Evolutionary conservation across 2,797 vertebrate species (phyloP).

Genomic region (Distichodus sexfasciatus): DNA sequence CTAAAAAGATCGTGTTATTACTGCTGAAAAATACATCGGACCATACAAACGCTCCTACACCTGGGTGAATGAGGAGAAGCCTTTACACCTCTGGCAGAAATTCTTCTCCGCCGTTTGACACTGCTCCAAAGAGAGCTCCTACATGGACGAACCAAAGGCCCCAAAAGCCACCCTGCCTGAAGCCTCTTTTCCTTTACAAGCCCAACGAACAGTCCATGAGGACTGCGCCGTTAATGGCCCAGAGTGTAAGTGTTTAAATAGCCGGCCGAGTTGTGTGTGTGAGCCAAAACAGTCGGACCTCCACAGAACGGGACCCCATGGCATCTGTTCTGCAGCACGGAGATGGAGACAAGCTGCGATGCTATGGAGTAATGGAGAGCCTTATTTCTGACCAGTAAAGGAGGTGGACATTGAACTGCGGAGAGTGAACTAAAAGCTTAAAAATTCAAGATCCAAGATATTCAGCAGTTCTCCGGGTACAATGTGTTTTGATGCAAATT

Average conservation of each 20-base stretch:
- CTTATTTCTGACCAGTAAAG: background rate
- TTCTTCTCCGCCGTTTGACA: background rate
- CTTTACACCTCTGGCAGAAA: background rate
- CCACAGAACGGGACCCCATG: constrained; percentile 12
- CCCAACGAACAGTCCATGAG: background rate
- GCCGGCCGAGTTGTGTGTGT: background rate
- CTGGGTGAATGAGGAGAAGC: background rate
- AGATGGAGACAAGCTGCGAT: constrained; percentile 20
- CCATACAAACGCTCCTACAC: background rate
- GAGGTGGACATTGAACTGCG: background rate
- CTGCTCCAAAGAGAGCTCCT: background rate
- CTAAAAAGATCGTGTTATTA: background rate
- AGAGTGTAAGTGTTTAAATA: background rate
- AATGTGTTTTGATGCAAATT: no score
- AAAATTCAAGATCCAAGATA: no score
- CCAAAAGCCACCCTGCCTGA: background rate
- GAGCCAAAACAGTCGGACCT: constrained; percentile 7
- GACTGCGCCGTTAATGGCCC: background rate
- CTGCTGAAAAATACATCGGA: background rate
- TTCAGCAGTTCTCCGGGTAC: no score
- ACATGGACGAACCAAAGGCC: background rate
- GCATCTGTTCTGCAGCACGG: constrained; percentile 18
- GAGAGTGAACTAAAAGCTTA: no score
- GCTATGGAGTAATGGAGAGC: constrained; percentile 30
- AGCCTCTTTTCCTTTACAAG: background rate